A percentile compares a stretch with the other conserved stretches of the same genome.
These are phyloP conservation scores for Empis livida DNA, from an alignment of 2,888 invertebrate species.

Conservation along the genomic window DNA sequence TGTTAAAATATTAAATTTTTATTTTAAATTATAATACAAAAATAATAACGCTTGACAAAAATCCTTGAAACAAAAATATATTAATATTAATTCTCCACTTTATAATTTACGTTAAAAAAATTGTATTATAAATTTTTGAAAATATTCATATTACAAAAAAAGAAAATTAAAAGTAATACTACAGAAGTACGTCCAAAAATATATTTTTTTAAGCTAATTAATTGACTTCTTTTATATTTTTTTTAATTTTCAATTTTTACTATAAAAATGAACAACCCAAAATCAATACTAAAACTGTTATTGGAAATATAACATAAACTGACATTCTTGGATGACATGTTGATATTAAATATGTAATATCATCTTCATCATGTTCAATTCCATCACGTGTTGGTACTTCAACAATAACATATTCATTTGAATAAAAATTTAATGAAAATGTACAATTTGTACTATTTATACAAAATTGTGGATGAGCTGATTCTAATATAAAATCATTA, in stretches of 20 bases:
- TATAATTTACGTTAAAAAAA: no score
- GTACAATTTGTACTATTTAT: slow-evolving; percentile 64
- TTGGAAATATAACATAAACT: slow-evolving; percentile 68
- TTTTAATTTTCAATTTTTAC: slow-evolving; percentile 5
- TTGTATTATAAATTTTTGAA: no score
- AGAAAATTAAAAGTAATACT: no score
- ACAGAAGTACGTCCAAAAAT: no score
- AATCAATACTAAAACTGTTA: slow-evolving; percentile 60
- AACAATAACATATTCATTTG: slow-evolving; percentile 68
- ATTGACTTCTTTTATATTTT: no score
- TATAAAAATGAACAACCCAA: slow-evolving; percentile 71
- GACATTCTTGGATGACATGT: slow-evolving; percentile 68
- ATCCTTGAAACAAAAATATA: no score
- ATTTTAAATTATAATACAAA: no score
- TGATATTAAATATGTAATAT: slow-evolving; percentile 57
- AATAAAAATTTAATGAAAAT: slow-evolving; percentile 57
- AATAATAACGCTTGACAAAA: no score
- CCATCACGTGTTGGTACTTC: slow-evolving; percentile 74
- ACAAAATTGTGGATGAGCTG: slow-evolving; percentile 48
- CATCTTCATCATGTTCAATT: slow-evolving; percentile 61
- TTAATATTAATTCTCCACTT: no score
- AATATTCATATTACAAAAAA: no score
- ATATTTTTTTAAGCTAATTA: no score
- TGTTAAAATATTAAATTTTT: no score
- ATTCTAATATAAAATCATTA: slow-evolving; percentile 10